Evolutionary conservation across 2,888 invertebrate species (phyloP).

Genomic region (Synanthedon vespiformis): DNA sequence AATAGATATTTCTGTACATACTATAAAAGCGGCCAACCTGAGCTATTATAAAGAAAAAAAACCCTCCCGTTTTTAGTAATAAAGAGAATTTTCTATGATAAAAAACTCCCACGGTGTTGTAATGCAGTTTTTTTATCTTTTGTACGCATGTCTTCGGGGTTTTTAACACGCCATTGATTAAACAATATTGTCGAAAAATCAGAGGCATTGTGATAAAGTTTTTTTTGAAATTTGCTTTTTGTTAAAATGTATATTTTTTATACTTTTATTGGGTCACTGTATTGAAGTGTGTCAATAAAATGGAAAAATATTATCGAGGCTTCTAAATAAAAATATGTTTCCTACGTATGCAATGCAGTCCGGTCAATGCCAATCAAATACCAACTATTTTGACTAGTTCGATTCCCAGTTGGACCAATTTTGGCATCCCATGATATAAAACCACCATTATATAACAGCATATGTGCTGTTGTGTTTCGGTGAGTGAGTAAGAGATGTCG

Average conservation of each 20-base stretch:
- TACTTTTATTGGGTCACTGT: constrained; percentile 19
- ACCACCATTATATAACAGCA: too few species aligned
- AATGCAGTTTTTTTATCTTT: constrained; percentile 30
- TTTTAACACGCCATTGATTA: constrained; percentile 10
- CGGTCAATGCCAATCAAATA: too few species aligned
- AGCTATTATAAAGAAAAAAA: constrained; percentile 34
- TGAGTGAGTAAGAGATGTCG: too few species aligned
- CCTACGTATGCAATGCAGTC: too few species aligned
- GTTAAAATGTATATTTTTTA: constrained; percentile 10
- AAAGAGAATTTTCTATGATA: constrained; percentile 24
- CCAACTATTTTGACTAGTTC: too few species aligned
- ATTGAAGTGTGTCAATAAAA: too few species aligned
- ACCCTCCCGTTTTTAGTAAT: constrained; percentile 29
- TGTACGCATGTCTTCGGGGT: constrained; percentile 8
- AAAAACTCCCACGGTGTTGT: constrained; percentile 46
- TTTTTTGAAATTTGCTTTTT: constrained; percentile 7
- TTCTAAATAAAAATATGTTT: too few species aligned
- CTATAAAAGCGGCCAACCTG: constrained; percentile 33
- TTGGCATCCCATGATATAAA: too few species aligned
- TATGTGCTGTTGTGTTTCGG: too few species aligned
- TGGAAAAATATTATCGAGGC: too few species aligned
- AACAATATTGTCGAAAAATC: constrained; percentile 9
- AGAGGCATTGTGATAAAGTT: constrained; percentile 11
- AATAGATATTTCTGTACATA: constrained; percentile 9
- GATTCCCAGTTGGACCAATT: too few species aligned